Evolutionary conservation across 2,797 vertebrate genomes (phyloP), one percentile per base, ranked within the genome.

Genomic region (Chelidonichthys spinosus): DNA sequence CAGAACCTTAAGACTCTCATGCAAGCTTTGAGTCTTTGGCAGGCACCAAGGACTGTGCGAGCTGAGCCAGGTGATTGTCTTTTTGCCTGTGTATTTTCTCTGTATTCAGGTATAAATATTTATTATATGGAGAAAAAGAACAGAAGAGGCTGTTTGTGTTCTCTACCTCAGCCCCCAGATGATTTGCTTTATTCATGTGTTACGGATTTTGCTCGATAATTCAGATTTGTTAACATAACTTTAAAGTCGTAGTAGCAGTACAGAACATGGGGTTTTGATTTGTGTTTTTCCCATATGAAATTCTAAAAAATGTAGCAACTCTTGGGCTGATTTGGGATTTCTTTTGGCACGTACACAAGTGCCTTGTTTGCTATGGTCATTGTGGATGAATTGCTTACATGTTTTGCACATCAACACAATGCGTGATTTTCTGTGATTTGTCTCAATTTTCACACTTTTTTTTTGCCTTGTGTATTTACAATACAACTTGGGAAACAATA

Each of bases 31-130:
- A 81, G 46, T 59, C 60, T 71, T 85, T 90, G 86, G 86, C 89
- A 84, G 60, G 44, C 62, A 1, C 52, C 14, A 13, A 52, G 62
- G 63, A 46, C 43, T 25, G 47, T 61, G 39, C 61, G 74, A 69
- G 75, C 72, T 6, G 33, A 78, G 86, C 83, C 86, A 88, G 86
- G 82, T 84, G 85, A 91, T 84, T 86, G 85, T 76, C 75, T 85
- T 82, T 89, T 75, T 71, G 71, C 61, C 58, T 72, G 81, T 83
- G 72, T 89, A 72, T 87, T 90, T 87, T 82, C 73, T 78, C 69
- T 62, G 72, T 49, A 63, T 69, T 73, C 65, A 76, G 83, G 81
- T 82, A 84, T 90, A 90, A 89, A 90, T 90, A 90, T 92, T 87
- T 88, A 89, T 85, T 42, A 72, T 13, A 49, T 8, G 50, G 37